Base-by-base conservation (phyloP, 2,888 invertebrate genomes). In the Lordiphosa fenestrarum region DNA sequence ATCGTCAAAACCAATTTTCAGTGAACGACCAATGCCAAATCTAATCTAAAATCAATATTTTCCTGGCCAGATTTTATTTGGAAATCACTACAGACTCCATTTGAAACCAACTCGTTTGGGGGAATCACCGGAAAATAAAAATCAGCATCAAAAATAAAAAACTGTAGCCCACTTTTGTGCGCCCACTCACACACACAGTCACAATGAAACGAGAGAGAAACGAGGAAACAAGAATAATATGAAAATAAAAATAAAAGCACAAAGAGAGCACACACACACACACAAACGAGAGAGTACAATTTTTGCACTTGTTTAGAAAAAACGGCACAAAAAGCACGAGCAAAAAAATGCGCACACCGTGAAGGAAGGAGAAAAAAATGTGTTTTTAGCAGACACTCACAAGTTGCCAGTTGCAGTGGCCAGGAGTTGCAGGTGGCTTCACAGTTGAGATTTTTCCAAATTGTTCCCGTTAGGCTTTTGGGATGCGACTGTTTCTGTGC, bases 301-400 rank as follows among this genome's bases (percentile, higher is more conserved):
- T 33, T 56, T 48, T 39, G 44, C 56, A 54, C 49, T 59, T 76
- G 77, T 77, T 77, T 77, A 77, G 77, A 77, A 77, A 77, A 77
- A 77, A 84, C 76, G 52, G 77, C 84, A 77, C 77, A 84, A 76
- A 73, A 84, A 71, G 81, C 59, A 83, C 70, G 50, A 55, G 59
- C 21, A 61, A 64, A 63, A 71, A 57, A 58, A 39, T 41, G 39
- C 33, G 51, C 40, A 42, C 48, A 44, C 48, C 7, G 10, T 23
- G 12, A 6, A 21, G 40, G n/a, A 40, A n/a, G 13, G 12, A 3
- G 19, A 25, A 25, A 41, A 42, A 33, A 30, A 30, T 30, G 30
- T 30, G 30, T 10, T 9, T 10, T 9, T 10, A 30, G 9, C 30
- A 30, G 30, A 30, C 30, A 30, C 30, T 30, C 30, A 30, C 30